Evolutionary conservation across 2,888 invertebrate genomes (phyloP).

Genomic region (Bimastos eiseni): DNA sequence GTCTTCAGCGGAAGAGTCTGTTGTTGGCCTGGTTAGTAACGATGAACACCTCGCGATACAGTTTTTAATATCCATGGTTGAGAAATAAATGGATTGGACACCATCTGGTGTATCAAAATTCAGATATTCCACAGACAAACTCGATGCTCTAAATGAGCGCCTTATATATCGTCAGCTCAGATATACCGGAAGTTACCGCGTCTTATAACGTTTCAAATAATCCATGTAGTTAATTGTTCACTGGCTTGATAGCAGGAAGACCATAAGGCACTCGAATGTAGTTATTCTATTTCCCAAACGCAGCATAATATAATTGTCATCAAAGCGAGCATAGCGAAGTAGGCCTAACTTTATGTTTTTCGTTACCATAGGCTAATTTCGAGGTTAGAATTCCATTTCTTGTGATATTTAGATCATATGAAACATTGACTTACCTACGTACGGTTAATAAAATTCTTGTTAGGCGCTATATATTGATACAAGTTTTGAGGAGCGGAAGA

Average conservation of each 20-base stretch:
- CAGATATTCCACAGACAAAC: neutral
- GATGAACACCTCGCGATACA: neutral
- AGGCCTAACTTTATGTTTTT: neutral
- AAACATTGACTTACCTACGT: neutral
- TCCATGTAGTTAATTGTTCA: neutral
- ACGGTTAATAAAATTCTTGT: neutral
- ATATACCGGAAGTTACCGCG: neutral
- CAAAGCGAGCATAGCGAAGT: neutral
- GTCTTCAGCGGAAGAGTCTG: neutral
- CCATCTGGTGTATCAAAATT: neutral
- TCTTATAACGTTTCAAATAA: neutral
- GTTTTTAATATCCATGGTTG: neutral
- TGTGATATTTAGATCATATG: neutral
- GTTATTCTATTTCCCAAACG: neutral
- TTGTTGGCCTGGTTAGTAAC: neutral
- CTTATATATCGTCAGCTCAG: neutral
- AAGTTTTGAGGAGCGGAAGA: neutral
- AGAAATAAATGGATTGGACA: neutral
- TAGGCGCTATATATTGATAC: too few relatives aligned
- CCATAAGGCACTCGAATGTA: neutral
- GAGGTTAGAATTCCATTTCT: neutral
- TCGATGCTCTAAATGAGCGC: neutral
- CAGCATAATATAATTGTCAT: neutral
- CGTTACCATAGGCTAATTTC: neutral
- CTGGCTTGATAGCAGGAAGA: neutral